phyloP scores from a whole-genome alignment of 2,888 invertebrate species.

The Anaspis maculata region DNA sequence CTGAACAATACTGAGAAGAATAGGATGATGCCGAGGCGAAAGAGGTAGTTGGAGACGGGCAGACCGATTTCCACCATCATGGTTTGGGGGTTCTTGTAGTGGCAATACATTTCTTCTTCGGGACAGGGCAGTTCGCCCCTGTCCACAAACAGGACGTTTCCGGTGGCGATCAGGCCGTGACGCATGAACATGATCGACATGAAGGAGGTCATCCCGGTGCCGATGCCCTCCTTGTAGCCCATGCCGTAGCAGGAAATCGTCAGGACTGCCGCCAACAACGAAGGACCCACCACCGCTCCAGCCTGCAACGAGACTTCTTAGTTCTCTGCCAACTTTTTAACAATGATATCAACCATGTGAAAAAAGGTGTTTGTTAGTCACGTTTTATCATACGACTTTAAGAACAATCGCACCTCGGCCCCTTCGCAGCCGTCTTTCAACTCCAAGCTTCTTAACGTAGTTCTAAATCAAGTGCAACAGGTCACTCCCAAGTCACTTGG shows the following conservation, averaged over 20 bases:
- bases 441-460: too few species aligned
- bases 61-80: conserved; percentile 60
- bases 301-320: too few species aligned
- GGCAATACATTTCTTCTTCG: conserved; percentile 49
- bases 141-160: conserved; percentile 51
- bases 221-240: conserved; percentile 51
- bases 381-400: too few species aligned
- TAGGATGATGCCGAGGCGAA: conserved; percentile 51
- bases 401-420: too few species aligned
- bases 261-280: conserved; percentile 48
- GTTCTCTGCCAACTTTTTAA: too few species aligned
- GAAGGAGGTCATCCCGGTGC: conserved; percentile 46
- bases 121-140: conserved; percentile 53
- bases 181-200: conserved; percentile 58
- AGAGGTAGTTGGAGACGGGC: conserved; percentile 36
- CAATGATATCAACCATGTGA: too few species aligned
- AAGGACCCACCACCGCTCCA: conserved; percentile 54
- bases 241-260: conserved; percentile 54
- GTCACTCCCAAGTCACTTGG: too few species aligned
- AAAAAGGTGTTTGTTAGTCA: too few species aligned
- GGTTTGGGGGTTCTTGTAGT: conserved; percentile 48
- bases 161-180: conserved; percentile 55
- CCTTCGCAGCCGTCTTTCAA: too few species aligned
- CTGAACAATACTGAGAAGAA: conserved; percentile 50
- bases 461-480: too few species aligned